These are phyloP conservation scores for Bubo scandiacus DNA, from an alignment of 2,113 vertebrate genomes.

Conservation along the genomic window DNA sequence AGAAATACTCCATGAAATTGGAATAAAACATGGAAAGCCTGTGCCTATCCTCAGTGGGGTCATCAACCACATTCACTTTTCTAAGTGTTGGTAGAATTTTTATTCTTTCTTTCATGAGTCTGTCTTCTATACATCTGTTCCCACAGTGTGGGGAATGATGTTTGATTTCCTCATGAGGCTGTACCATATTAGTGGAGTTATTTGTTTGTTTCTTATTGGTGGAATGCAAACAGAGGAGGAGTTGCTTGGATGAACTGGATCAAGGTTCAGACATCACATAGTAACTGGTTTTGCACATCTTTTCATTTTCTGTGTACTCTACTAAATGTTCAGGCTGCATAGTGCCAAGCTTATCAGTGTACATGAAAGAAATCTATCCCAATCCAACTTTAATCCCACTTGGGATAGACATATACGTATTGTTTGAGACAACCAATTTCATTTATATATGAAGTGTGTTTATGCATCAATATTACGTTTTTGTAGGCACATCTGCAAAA, in stretches of 20 bases:
- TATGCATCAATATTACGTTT: not conserved
- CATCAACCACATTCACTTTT: not conserved
- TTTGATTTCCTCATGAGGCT: not conserved
- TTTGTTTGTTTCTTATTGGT: not conserved
- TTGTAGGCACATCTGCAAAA: not conserved
- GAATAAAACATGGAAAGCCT: not conserved
- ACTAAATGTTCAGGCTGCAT: not conserved
- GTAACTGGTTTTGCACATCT: not conserved
- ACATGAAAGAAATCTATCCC: not conserved
- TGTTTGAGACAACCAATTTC: not conserved
- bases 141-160: not conserved
- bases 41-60: not conserved
- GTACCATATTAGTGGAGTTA: not conserved
- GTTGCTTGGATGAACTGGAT: not conserved
- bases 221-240: not conserved
- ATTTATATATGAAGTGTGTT: not conserved
- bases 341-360: not conserved
- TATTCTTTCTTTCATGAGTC: not conserved
- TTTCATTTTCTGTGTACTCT: not conserved
- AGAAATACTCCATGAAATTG: not conserved
- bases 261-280: not conserved
- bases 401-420: accelerated
- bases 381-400: not conserved
- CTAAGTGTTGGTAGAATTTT: not conserved
- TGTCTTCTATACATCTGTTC: not conserved